Conservation (phyloP, 2,113 vertebrate genomes). For the Lophochroa leadbeateri region DNA sequence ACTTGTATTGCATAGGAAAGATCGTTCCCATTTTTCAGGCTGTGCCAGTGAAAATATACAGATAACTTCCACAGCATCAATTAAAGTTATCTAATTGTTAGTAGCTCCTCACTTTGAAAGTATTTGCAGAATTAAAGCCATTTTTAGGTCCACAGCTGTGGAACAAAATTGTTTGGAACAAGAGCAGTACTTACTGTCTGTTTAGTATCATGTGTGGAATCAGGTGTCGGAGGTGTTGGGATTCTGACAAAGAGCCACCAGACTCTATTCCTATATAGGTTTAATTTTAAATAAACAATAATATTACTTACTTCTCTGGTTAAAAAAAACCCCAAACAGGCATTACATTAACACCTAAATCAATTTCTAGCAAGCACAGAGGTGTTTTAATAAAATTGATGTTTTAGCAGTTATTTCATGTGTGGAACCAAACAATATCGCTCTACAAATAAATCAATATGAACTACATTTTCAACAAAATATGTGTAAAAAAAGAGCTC, state of each 20-base stretch:
- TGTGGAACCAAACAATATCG: neutral
- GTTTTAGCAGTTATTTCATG: neutral
- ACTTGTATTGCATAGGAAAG: neutral
- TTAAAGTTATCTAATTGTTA: neutral
- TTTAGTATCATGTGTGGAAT: neutral
- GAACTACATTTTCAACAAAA: neutral
- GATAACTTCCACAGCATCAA: neutral
- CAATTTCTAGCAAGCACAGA: neutral
- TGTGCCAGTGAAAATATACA: neutral
- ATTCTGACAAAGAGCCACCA: neutral
- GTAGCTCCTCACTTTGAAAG: neutral
- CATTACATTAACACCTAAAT: neutral
- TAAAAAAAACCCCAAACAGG: neutral
- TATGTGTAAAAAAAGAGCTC: neutral
- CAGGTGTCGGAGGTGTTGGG: neutral
- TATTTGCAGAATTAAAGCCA: neutral
- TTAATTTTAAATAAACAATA: neutral
- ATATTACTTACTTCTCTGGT: neutral
- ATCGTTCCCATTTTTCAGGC: neutral
- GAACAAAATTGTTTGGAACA: neutral
- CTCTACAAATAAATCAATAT: neutral
- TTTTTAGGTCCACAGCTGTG: neutral
- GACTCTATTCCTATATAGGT: neutral
- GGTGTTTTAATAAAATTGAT: neutral
- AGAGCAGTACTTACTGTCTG: neutral